Evolutionary conservation across 2,797 vertebrate genomes (phyloP), one percentile per base, ranked within the genome.

Genomic region (Danio jaintianensis): DNA sequence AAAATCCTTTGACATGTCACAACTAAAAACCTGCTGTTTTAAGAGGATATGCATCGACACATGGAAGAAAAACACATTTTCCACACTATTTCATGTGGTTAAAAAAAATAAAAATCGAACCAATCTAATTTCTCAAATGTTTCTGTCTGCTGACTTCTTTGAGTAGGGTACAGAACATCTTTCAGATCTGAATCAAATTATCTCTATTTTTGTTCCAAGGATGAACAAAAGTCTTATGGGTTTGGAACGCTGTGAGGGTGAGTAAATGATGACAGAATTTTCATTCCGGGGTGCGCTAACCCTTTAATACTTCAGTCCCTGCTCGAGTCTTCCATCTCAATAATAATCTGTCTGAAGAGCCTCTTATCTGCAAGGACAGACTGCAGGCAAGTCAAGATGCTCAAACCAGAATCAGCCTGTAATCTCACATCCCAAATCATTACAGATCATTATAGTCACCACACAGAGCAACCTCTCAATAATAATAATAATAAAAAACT

Each of bases 301-400:
- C 7, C 59, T 73, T 76, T 64, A 71, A 61, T 62, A 73, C 50
- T 80, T 73, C 42, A 80, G n/a, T 66, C 58, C 18, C 47, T 45
- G 38, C 67, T 79, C 1, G 36, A 69, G 36, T n/a, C 66, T 76
- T 63, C 67, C 66, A 69, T 62, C 56, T 70, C 66, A 20, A 48
- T 13, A 76, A 77, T 71, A 71, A 77, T 76, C 56, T 70, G 80
- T 63, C 16, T 47, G 47, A 63, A 81, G 58, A 64, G 78, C 40
- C 61, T 80, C 59, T 70, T 70, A 70, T 82, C 73, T 62, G 48
- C 64, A 61, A 80, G 40, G 78, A 73, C 78, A 80, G 59, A 71
- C 58, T 63, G 59, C 50, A 73, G 50, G 50, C 61, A 73, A 18
- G 40, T 66, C 50, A 73, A 55, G 58, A 69, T 15, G 47, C 79